phyloP scores from a whole-genome alignment of 2,888 invertebrate species.

The Cremastobaeus sp. region DNA sequence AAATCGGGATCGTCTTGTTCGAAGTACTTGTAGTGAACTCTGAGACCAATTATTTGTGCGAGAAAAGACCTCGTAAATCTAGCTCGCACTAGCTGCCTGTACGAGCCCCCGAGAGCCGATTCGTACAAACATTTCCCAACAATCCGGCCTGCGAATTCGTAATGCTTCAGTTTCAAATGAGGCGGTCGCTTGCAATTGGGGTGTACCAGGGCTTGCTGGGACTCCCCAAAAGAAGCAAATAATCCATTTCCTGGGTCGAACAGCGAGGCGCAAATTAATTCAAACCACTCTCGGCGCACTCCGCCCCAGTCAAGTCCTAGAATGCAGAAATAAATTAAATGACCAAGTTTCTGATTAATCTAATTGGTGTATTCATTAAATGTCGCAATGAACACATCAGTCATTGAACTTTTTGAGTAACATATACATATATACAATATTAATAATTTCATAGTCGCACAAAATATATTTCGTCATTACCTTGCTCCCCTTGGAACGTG shows the following conservation, averaged over 20 bases:
- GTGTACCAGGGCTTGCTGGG: slow-evolving; percentile 92
- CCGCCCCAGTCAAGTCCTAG: slow-evolving; percentile 96
- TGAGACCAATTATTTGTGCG: slow-evolving; percentile 94
- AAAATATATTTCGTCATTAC: too few relatives aligned
- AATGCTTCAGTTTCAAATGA: slow-evolving; percentile 90
- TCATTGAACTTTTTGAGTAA: too few relatives aligned
- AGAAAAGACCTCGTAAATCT: slow-evolving; percentile 94
- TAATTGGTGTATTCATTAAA: too few relatives aligned
- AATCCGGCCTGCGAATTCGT: slow-evolving; percentile 94
- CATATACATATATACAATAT: too few relatives aligned
- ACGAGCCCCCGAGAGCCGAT: slow-evolving; percentile 92
- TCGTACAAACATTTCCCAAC: slow-evolving; percentile 97
- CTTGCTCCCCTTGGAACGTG: slow-evolving; percentile 95
- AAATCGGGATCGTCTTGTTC: slow-evolving; percentile 97
- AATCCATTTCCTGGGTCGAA: slow-evolving; percentile 91
- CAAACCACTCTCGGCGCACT: slow-evolving; percentile 95
- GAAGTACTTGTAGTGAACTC: slow-evolving; percentile 97
- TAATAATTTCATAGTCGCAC: too few relatives aligned
- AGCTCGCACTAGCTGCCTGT: slow-evolving; percentile 93
- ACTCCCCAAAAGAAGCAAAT: slow-evolving; percentile 91
- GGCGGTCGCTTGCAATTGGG: slow-evolving; percentile 89
- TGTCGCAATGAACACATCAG: too few relatives aligned
- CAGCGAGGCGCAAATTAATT: slow-evolving; percentile 90
- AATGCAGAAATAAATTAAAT: slow-evolving; percentile 3
- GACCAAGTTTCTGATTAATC: too few relatives aligned